Evolutionary conservation across 2,888 invertebrate species (phyloP), one percentile per base, ranked within the genome.

Genomic region (Ectemnius cavifrons): DNA sequence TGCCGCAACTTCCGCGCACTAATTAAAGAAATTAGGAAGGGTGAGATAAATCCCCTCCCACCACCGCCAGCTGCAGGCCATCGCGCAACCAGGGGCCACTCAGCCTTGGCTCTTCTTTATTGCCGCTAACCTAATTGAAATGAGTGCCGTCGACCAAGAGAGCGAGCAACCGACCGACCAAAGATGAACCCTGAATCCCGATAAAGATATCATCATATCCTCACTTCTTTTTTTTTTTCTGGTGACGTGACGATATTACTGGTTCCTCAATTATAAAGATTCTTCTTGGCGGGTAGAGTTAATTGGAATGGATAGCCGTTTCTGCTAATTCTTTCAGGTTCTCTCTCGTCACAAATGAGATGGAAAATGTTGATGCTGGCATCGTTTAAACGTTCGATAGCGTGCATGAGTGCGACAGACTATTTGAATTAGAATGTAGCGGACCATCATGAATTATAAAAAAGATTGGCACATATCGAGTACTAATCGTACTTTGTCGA

Each of bases 1-100:
- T 65, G 73, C 80, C 79, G 68, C 74, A 82, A 79, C 77, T 84
- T 81, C 79, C 80, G 72, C 67, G 78, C 80, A 76, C 84, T 84
- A 83, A 83, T 83, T 83, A 77, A 84, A 82, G 80, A 83, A 83
- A 83, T 81, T 84, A 83, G 73, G 76, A 68, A 69, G 67, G 72
- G 80, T 73, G 76, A 67, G 76, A 83, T 80, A 81, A 80, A 80
- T 80, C 75, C 75, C 23, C 23, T 23, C 23, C 23, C 3, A 23
- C 23, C 23, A 23, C 56, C 47, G 13, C 27, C 57, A 18, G 62
- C 37, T 45, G 49, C 52, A 18, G 49, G 68, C 23, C 23, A 23
- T 23, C 66, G 68, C 66, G 68, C 20, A 59, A 11, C 56, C 45
- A 56, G 56, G 63, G 52, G 70, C 28, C 63, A 59, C 45, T n/a